Percentiles rank a stretch among this genome's conserved stretches.
These are phyloP conservation scores for Sinohyriopsis cumingii DNA, from an alignment of 2,888 invertebrate genomes.

Conservation along the genomic window DNA sequence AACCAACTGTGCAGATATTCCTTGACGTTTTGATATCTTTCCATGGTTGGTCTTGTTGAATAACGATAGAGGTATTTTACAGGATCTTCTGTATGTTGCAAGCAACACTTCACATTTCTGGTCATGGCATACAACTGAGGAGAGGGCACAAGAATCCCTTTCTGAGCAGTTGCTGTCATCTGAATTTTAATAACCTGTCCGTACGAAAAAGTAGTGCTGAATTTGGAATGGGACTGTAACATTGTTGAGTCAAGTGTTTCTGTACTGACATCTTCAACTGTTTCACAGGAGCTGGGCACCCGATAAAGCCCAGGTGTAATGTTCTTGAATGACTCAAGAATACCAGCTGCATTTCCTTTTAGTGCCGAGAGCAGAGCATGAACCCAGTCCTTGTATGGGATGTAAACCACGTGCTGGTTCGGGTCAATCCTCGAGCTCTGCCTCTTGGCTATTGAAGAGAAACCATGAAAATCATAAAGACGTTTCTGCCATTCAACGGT, in stretches of 20 bases:
- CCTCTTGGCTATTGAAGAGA: not conserved
- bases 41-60: constrained; percentile 29
- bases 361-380: too few species aligned
- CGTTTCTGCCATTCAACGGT: constrained; percentile 37
- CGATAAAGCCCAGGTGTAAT: too few species aligned
- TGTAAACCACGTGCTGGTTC: not conserved
- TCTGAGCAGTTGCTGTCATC: constrained; percentile 25
- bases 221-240: constrained; percentile 16
- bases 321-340: too few species aligned
- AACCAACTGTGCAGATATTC: constrained; percentile 44
- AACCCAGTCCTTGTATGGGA: too few species aligned
- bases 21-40: constrained; percentile 14
- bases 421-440: not conserved
- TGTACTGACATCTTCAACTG: constrained; percentile 13
- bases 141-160: constrained; percentile 25
- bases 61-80: constrained; percentile 33
- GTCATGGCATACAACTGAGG: constrained; percentile 27
- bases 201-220: constrained; percentile 18
- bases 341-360: too few species aligned
- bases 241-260: constrained; percentile 6
- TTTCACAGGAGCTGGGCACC: not conserved
- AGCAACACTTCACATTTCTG: constrained; percentile 29
- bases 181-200: constrained; percentile 33
- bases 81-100: constrained; percentile 32
- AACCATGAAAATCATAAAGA: constrained; percentile 22